phyloP scores from a whole-genome alignment of 1,140 invertebrate species.

The Andrena cerasifolii region DNA sequence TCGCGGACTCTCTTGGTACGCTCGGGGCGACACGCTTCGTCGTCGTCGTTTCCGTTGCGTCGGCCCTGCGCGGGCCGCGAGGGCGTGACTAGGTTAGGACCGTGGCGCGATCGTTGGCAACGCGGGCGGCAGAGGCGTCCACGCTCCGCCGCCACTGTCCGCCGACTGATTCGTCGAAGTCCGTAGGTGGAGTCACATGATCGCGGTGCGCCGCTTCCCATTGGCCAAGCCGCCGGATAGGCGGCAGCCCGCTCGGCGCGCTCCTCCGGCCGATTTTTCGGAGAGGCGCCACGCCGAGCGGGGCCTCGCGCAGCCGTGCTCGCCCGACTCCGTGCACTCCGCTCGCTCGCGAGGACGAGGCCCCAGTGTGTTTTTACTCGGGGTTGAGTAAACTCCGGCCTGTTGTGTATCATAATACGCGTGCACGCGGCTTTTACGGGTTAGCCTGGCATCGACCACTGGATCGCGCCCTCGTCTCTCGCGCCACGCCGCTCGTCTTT shows the following conservation, averaged over 20 bases:
- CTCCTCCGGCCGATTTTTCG: slow-evolving; percentile 62
- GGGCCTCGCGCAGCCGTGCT: slow-evolving; percentile 56
- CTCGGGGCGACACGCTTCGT: slow-evolving; percentile 42
- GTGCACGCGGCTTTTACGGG: slow-evolving; percentile 74
- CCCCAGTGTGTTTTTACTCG: slow-evolving; percentile 82
- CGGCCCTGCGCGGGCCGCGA: slow-evolving; percentile 54
- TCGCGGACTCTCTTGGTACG: slow-evolving; percentile 40
- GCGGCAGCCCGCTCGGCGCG: slow-evolving; percentile 18
- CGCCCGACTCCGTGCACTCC: slow-evolving; percentile 44
- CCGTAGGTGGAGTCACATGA: slow-evolving; percentile 38
- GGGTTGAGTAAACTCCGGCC: slow-evolving; percentile 81
- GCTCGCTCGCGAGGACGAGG: slow-evolving; percentile 69
- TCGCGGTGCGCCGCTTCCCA: neutral
- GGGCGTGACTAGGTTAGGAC: slow-evolving; percentile 52
- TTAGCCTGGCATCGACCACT: slow-evolving; percentile 65
- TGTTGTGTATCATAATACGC: slow-evolving; percentile 82
- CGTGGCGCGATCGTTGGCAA: slow-evolving; percentile 7
- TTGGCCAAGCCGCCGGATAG: neutral
- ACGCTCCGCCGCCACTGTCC: neutral
- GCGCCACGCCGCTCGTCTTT: slow-evolving; percentile 34
- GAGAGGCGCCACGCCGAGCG: slow-evolving; percentile 35
- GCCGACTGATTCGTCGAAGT: slow-evolving; percentile 13
- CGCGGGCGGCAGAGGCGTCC: slow-evolving; percentile 7
- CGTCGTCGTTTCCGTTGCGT: slow-evolving; percentile 52
- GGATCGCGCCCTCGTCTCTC: slow-evolving; percentile 59